Evolutionary conservation across 2,888 invertebrate species (phyloP).

Genomic region (Carabus problematicus): DNA sequence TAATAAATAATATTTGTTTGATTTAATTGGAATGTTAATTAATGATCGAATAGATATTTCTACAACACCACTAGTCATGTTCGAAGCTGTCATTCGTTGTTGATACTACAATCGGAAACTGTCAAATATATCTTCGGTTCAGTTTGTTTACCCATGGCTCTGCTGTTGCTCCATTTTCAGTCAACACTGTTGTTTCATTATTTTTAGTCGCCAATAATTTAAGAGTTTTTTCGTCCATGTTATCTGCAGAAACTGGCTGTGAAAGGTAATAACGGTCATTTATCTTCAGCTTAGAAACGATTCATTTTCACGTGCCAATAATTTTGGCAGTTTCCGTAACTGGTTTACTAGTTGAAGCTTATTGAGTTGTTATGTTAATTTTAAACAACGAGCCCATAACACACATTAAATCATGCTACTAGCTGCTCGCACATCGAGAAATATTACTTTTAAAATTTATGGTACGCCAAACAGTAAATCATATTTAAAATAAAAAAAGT

Average conservation of each 20-base stretch:
- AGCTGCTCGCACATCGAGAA: conserved; percentile 4
- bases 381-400: conserved; percentile 13
- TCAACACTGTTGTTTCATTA: not conserved
- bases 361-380: conserved; percentile 42
- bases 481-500: conserved; percentile 3
- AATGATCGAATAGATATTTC: no score
- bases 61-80: no score
- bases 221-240: not conserved
- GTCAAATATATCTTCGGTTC: no score
- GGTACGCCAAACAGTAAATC: conserved; percentile 30
- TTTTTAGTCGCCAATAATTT: conserved; percentile 5
- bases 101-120: no score
- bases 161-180: no score
- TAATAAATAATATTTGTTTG: no score
- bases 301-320: conserved; percentile 32
- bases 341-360: conserved; percentile 16
- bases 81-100: no score
- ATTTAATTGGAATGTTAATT: no score
- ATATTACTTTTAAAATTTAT: conserved; percentile 29
- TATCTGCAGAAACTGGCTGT: not conserved
- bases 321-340: conserved; percentile 19
- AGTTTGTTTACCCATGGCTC: no score
- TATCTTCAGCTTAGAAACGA: conserved; percentile 22
- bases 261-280: conserved; percentile 2
- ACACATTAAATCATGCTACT: conserved; percentile 22